These are phyloP conservation scores for Grammomys dolichurus DNA, from an alignment of 2,113 vertebrate species.

Conservation along the genomic window DNA sequence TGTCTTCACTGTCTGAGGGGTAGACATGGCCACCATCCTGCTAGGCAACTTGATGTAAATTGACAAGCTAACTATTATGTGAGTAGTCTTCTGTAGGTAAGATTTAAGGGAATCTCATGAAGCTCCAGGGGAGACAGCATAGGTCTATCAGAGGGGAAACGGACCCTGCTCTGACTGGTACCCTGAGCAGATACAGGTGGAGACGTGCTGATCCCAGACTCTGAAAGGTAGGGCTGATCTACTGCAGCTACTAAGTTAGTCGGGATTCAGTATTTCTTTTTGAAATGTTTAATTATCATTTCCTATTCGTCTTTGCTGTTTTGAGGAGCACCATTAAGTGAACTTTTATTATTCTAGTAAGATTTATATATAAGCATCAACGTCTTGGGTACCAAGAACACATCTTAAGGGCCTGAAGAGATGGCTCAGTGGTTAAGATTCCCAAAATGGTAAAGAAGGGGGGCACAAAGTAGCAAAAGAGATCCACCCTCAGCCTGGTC, in stretches of 20 bases:
- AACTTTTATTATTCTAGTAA: constrained; percentile 94
- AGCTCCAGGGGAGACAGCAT: constrained; percentile 90
- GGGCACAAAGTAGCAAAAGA: neutral
- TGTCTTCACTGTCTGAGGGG: constrained; percentile 93
- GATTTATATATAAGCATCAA: constrained; percentile 93
- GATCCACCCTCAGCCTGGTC: neutral
- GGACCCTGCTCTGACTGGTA: constrained; percentile 90
- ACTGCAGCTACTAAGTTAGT: constrained; percentile 92
- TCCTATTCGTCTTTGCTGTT: constrained; percentile 94
- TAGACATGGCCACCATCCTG: constrained; percentile 92
- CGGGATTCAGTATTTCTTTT: constrained; percentile 93
- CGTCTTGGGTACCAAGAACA: constrained; percentile 93
- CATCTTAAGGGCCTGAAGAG: constrained; percentile 49
- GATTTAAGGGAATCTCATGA: constrained; percentile 91
- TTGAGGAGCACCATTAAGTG: constrained; percentile 95
- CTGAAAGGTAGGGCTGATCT: constrained; percentile 89
- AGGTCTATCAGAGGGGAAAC: constrained; percentile 91
- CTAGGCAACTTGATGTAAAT: constrained; percentile 90
- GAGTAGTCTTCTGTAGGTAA: constrained; percentile 92
- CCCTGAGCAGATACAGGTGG: constrained; percentile 86
- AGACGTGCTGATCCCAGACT: constrained; percentile 87
- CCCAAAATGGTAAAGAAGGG: neutral
- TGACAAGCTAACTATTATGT: constrained; percentile 89
- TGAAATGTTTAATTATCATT: constrained; percentile 86
- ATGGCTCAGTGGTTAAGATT: constrained; percentile 75